Evolutionary conservation across 2,888 invertebrate species (phyloP).

Genomic region (Xestia rhomboidea): DNA sequence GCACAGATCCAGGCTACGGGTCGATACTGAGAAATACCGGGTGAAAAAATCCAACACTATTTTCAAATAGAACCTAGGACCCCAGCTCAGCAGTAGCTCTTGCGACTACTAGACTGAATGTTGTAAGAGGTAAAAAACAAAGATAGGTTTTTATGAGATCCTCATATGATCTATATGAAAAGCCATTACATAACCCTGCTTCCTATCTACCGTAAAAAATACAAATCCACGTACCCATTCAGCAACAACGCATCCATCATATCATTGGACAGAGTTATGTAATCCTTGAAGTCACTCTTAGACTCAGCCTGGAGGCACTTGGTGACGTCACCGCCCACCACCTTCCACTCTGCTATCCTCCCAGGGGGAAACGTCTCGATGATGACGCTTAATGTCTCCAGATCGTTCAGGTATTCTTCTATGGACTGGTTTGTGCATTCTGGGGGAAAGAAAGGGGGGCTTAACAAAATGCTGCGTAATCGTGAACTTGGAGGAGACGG

Average conservation of each 20-base stretch:
- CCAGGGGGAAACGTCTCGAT: conserved; percentile 91
- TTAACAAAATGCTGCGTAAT: not conserved
- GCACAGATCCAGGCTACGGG: too few species aligned
- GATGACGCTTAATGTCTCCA: conserved; percentile 92
- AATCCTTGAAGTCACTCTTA: conserved; percentile 90
- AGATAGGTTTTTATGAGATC: too few species aligned
- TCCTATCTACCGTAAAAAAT: not conserved
- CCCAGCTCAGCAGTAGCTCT: too few species aligned
- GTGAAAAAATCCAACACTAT: not conserved
- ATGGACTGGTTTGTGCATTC: conserved; percentile 89
- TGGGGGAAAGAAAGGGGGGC: conserved; percentile 68
- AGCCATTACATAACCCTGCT: too few species aligned
- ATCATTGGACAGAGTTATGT: conserved; percentile 89
- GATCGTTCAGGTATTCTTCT: conserved; percentile 91
- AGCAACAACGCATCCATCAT: conserved; percentile 92
- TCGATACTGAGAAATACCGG: not conserved
- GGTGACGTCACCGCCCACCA: conserved; percentile 92
- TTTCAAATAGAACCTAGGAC: too few species aligned
- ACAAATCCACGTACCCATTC: conserved; percentile 91
- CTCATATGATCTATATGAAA: too few species aligned
- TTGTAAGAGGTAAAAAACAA: too few species aligned
- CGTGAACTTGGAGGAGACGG: not conserved
- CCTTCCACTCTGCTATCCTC: conserved; percentile 89
- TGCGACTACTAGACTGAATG: too few species aligned
- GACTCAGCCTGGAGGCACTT: conserved; percentile 87